A percentile compares a stretch with the other conserved stretches of the same genome.
These are phyloP conservation scores for Drosophila subpulchrella DNA, from an alignment of 1,140 invertebrate species.

Conservation along the genomic window DNA sequence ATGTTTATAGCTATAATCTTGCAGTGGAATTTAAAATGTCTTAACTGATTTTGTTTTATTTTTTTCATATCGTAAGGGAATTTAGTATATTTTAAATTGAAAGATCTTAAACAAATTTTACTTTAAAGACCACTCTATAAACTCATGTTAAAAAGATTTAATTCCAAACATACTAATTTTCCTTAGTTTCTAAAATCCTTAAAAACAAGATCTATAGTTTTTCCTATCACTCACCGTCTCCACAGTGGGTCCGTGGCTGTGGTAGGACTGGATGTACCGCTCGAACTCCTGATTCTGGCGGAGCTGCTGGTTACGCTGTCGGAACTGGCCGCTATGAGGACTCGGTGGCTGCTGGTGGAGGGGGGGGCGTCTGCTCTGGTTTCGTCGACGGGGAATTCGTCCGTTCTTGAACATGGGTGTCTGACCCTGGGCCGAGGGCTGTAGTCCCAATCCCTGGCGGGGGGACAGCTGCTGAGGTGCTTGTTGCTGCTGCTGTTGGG, in stretches of 20 bases:
- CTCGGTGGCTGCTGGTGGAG: constrained; percentile 58
- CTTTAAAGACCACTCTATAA: too few species aligned
- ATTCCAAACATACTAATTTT: too few species aligned
- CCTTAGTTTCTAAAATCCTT: background rate
- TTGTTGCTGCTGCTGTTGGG: constrained; percentile 31
- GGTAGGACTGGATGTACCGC: constrained; percentile 79
- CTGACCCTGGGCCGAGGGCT: constrained; percentile 26
- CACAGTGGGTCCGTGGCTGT: constrained; percentile 76
- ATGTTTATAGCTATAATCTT: too few species aligned
- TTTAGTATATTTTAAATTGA: background rate
- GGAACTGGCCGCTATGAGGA: constrained; percentile 65
- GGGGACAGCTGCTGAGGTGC: constrained; percentile 35
- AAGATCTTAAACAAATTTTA: too few species aligned
- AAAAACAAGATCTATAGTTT: too few species aligned
- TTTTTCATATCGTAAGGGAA: too few species aligned
- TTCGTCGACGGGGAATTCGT: constrained; percentile 50
- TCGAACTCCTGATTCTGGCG: constrained; percentile 81
- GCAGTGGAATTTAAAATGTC: too few species aligned
- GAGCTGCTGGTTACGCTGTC: constrained; percentile 69
- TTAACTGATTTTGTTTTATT: too few species aligned
- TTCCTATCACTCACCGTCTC: constrained; percentile 67
- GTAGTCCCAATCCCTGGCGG: constrained; percentile 60
- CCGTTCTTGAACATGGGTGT: constrained; percentile 19
- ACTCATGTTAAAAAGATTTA: background rate
- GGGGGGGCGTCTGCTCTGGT: constrained; percentile 53